Base-by-base conservation (phyloP, 1,140 invertebrate species). In the Aporrectodea caliginosa region DNA sequence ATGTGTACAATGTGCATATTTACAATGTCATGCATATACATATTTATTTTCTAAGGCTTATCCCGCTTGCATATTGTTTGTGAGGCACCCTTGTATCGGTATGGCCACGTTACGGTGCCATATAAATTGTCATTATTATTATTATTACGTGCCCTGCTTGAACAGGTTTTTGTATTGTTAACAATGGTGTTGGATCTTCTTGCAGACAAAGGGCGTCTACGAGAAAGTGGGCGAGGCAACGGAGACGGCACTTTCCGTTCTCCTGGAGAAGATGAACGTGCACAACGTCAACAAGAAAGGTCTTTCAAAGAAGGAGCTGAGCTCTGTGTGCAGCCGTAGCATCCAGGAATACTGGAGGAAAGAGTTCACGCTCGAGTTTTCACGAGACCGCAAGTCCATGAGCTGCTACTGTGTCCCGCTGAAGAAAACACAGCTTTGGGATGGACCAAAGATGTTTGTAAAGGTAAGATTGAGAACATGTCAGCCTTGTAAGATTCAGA, bases 381-480 rank as follows among this genome's bases (percentile, higher is more conserved):
- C 97, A 6, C 94, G 98, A 85, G 98, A 99, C 91, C 93, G 98
- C 88, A 99, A 99, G 92, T 99, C 98, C 77, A 99, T 99, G 98
- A 98, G 96, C 76, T 94, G 94, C 16, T 98, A 97, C 88, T 97
- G 95, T 88, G 91, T 92, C 72, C 96, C 97, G 27, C 91, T 96
- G 71, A 98, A 97, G 89, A 90, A 94, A 71, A 92, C 93, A 77
- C 6, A 58, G 22, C 43, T 58, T 22, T 6, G 43, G 22, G 93
- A 93, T 82, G 95, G 96, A 87, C 94, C 97, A 58, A 98, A 98
- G 89, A 91, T 99, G 87, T 99, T 98, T 89, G 93, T 94, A 83
- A 99, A 99, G 90, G 43, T 58, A 58, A 12, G 43, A n/a, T n/a
- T n/a, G n/a, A n/a, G n/a, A n/a, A n/a, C n/a, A n/a, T n/a, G n/a